These are phyloP conservation scores for Heliconius ethilla DNA, from an alignment of 2,888 invertebrate species.

Conservation along the genomic window DNA sequence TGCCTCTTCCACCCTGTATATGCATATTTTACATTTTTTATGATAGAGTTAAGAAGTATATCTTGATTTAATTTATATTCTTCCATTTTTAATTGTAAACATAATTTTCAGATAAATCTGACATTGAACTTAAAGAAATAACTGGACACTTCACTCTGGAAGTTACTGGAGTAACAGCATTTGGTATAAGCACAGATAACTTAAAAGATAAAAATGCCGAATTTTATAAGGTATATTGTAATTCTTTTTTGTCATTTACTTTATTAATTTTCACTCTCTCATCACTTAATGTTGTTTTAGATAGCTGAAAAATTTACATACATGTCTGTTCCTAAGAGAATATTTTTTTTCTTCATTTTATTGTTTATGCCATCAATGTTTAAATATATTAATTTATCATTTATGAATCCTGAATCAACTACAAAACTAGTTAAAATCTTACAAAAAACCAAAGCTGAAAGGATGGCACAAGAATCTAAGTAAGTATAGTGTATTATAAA, in stretches of 20 bases:
- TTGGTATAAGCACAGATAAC: constrained; percentile 79
- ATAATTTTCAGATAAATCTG: constrained; percentile 59
- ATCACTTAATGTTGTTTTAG: constrained; percentile 49
- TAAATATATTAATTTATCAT: constrained; percentile 63
- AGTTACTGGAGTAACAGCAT: constrained; percentile 82
- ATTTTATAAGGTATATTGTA: constrained; percentile 71
- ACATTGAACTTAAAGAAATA: constrained; percentile 80
- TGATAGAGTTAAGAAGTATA: no score
- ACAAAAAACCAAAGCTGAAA: constrained; percentile 67
- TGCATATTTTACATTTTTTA: no score
- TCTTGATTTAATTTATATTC: no score
- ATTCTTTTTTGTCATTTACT: not conserved
- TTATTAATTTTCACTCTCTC: constrained; percentile 28
- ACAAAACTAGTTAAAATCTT: constrained; percentile 66
- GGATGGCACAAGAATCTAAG: constrained; percentile 61
- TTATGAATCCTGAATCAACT: constrained; percentile 62
- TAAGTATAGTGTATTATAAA: constrained; percentile 50
- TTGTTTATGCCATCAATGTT: constrained; percentile 65
- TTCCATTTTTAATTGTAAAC: constrained; percentile 35
- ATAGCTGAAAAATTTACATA: constrained; percentile 72
- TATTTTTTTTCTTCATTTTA: constrained; percentile 60
- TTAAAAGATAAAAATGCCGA: constrained; percentile 74
- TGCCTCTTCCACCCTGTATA: no score
- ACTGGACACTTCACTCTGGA: constrained; percentile 81
- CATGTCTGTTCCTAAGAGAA: constrained; percentile 62